These are phyloP conservation scores for Crotophaga sulcirostris DNA, from an alignment of 2,113 vertebrate species.

Conservation along the genomic window DNA sequence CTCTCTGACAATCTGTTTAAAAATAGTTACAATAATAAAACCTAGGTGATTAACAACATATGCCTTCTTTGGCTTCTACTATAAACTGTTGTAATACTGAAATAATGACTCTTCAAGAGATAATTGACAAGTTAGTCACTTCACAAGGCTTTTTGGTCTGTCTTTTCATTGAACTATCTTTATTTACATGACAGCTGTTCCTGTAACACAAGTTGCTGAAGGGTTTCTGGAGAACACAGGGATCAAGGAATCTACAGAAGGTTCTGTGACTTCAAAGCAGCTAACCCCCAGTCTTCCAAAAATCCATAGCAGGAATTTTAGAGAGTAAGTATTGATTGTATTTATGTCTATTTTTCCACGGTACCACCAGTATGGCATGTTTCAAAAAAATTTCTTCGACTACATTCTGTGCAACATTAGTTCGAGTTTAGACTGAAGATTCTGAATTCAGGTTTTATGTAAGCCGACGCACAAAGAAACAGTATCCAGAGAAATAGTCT, in stretches of 20 bases:
- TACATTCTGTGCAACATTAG: neutral
- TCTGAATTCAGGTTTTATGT: neutral
- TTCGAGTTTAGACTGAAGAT: neutral
- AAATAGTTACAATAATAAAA: neutral
- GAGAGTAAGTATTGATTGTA: conserved; percentile 85
- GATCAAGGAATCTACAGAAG: conserved; percentile 8
- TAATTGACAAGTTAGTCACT: neutral
- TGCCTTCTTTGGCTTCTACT: neutral
- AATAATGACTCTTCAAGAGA: neutral
- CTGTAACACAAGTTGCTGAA: neutral
- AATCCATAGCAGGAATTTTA: conserved; percentile 95
- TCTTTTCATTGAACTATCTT: neutral
- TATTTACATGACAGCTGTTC: neutral
- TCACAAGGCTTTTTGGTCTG: neutral
- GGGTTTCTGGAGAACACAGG: neutral
- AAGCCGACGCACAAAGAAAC: neutral
- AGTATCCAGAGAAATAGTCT: neutral
- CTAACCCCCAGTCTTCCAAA: conserved; percentile 70
- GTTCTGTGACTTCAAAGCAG: neutral
- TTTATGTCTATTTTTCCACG: neutral
- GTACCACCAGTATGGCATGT: rapidly evolving
- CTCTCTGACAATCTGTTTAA: neutral
- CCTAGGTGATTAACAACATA: neutral
- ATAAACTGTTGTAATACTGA: neutral
- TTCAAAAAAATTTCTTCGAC: neutral